Base-by-base conservation (phyloP, 2,113 vertebrate species). In the Pongo abelii region DNA sequence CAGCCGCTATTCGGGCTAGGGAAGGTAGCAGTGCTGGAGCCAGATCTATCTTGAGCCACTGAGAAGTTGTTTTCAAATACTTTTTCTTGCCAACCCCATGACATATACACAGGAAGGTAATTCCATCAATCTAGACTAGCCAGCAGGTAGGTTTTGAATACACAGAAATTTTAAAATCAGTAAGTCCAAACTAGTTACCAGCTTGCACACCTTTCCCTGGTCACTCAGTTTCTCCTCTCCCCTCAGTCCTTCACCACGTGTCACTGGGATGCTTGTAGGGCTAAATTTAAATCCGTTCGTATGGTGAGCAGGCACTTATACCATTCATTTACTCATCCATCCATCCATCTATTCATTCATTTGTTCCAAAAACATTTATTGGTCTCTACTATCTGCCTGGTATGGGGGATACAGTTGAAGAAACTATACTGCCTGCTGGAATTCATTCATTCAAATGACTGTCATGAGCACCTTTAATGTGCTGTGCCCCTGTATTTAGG, bases 251-350 rank as follows among this genome's bases (percentile, higher is more conserved):
- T 90, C 12, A 23, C 43, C 74, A 12, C 4, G 4, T 74, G 90
- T 64, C 87, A 50, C 32, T 16, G 8, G 94, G 80, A 74, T 35
- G 17, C 77, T 88, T 43, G 25, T 43, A 38, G 74, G 84, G 93
- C 77, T 74, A 94, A n/a, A 46, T 80, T 92, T 88, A 88, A 92
- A 79, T 87, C 50, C 8, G 1, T 57, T 46, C 69, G 23, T 88
- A 9, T 55, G 70, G 69, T 90, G 70, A 90, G 13, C 74, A 97
- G 84, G 81, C 48, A 91, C 88, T 81, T 43, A 40, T 18, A 61
- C 88, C 77, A 84, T 80, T 88, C 97, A 97, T 97, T 55, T 84
- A 78, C 59, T 84, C 97, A 96, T 97, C 91, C 57, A 30, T 92
- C 52, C 40, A 75, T 74, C 72, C 83, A 92, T 95, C 74, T 46